These are phyloP conservation scores for Limosa lapponica DNA, from an alignment of 2,797 vertebrate species.

Conservation along the genomic window DNA sequence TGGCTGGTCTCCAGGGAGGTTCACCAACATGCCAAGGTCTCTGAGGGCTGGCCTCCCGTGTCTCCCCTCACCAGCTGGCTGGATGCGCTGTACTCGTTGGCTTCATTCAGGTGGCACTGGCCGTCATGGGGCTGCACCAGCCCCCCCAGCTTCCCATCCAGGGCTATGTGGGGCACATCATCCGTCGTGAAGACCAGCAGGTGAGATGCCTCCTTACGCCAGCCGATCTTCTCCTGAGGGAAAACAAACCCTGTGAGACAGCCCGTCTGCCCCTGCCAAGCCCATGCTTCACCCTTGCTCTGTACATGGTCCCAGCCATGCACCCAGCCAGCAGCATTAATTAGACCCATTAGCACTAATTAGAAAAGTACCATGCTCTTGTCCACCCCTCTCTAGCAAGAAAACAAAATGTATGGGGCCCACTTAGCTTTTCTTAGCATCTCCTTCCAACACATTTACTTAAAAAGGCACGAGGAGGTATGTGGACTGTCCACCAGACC, in stretches of 20 bases:
- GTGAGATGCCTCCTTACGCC: constrained; percentile 95
- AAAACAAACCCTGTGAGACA: constrained; percentile 15
- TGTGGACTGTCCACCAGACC: constrained; percentile 9
- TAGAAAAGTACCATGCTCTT: not conserved
- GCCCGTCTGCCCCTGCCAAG: not conserved
- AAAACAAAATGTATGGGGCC: not conserved
- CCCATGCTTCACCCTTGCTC: fast-evolving
- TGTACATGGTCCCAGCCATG: not conserved
- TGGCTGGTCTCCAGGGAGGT: not conserved
- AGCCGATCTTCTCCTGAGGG: constrained; percentile 90
- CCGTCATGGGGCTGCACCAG: constrained; percentile 95
- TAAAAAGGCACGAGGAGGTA: not conserved
- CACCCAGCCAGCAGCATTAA: not conserved
- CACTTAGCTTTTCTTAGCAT: not conserved
- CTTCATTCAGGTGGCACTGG: constrained; percentile 89
- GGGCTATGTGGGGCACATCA: constrained; percentile 93
- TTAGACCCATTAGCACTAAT: not conserved
- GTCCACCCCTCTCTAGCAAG: not conserved
- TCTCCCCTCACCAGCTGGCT: constrained; percentile 86
- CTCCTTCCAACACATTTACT: not conserved
- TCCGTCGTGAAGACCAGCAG: constrained; percentile 95
- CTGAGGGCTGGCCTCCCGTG: fast-evolving
- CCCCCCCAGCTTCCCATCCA: constrained; percentile 94
- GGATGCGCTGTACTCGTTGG: constrained; percentile 91
- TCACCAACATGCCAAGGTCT: fast-evolving